Percentiles rank a stretch among this genome's conserved stretches.
Evolutionary conservation across 2,888 invertebrate genomes (phyloP).

Genomic region (Trachelus iudaicus): DNA sequence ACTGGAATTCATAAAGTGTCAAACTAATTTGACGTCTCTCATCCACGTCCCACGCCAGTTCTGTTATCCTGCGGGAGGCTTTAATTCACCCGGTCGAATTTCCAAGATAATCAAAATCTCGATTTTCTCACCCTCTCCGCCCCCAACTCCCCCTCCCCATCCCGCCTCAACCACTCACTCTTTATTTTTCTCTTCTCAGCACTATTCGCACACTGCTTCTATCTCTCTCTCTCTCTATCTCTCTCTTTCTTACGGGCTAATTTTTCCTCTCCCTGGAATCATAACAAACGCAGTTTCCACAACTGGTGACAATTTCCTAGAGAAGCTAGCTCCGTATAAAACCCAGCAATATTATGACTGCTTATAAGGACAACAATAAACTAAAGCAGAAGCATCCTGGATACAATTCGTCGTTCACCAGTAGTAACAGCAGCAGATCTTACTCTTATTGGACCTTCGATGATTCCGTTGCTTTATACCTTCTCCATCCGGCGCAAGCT

Average conservation of each 20-base stretch:
- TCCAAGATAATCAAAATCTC: neutral
- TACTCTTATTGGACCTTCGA: neutral
- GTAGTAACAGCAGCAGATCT: neutral
- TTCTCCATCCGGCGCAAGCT: neutral
- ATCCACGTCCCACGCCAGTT: neutral
- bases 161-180: no score
- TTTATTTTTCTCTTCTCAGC: no score
- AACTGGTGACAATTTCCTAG: neutral
- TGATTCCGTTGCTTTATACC: neutral
- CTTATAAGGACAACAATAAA: neutral
- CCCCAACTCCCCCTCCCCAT: no score
- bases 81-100: neutral
- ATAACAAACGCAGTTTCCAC: neutral
- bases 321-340: neutral
- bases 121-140: neutral
- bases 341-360: neutral
- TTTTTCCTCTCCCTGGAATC: neutral
- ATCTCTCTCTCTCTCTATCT: neutral
- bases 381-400: neutral
- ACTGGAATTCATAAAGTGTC: neutral
- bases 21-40: neutral
- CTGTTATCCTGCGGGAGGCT: neutral
- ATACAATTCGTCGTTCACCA: neutral
- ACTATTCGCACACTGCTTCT: no score
- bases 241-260: neutral